Conservation (phyloP, 2,888 invertebrate genomes). For the Lymantria dispar region DNA sequence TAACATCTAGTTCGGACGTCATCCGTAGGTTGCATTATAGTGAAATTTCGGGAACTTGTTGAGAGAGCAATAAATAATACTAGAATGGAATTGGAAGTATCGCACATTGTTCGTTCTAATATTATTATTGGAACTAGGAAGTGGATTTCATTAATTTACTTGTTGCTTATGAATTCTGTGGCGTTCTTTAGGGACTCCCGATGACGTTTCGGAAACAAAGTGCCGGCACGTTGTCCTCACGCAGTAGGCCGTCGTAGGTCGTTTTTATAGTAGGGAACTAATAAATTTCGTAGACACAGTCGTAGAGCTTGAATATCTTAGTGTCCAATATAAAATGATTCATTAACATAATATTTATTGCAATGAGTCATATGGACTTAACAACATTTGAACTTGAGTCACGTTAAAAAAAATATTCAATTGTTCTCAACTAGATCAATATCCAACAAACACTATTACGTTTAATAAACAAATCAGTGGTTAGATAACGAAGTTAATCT, state of each 20-base stretch:
- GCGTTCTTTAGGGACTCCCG: too few relatives aligned
- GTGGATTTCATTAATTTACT: too few relatives aligned
- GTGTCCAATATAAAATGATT: constrained; percentile 11
- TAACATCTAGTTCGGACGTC: constrained; percentile 4
- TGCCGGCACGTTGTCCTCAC: too few relatives aligned
- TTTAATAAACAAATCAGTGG: constrained; percentile 21
- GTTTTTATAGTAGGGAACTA: too few relatives aligned
- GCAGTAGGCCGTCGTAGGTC: too few relatives aligned
- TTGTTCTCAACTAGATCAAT: constrained; percentile 9
- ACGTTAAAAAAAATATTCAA: constrained; percentile 8
- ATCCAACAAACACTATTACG: constrained; percentile 13
- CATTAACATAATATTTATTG: constrained; percentile 11
- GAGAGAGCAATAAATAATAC: too few relatives aligned
- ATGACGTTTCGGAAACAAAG: too few relatives aligned
- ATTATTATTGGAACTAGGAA: too few relatives aligned
- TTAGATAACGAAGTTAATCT: constrained; percentile 60
- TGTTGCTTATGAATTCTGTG: too few relatives aligned
- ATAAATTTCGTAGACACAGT: too few relatives aligned
- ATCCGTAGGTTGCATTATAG: constrained; percentile 5
- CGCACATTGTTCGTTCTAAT: too few relatives aligned
- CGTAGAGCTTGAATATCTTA: background rate
- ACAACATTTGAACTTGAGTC: constrained; percentile 17
- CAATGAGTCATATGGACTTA: constrained; percentile 19
- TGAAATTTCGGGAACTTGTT: constrained; percentile 2
- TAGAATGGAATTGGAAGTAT: too few relatives aligned